Conservation (phyloP, 2,797 vertebrate genomes). For the Trematocara caparti region DNA sequence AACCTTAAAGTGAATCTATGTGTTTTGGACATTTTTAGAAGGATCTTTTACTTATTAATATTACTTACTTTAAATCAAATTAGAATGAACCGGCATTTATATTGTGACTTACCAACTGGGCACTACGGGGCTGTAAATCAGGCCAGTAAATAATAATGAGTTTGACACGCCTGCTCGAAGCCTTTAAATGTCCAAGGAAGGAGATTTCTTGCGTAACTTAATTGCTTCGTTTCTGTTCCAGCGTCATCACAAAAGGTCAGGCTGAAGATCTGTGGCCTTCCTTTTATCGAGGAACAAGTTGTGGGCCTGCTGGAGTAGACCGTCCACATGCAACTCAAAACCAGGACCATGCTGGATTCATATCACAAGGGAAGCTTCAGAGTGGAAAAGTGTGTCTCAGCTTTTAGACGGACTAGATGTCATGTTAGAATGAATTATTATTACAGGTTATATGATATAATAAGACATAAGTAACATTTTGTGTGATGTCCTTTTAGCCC, state of each 20-base stretch:
- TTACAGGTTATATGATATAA: neutral
- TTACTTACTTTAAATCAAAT: neutral
- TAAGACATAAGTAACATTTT: neutral
- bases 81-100: neutral
- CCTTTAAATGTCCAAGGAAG: neutral
- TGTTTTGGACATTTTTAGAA: neutral
- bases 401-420: neutral
- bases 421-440: neutral
- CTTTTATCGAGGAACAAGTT: neutral
- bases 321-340: neutral
- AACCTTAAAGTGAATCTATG: neutral
- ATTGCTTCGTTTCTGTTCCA: neutral
- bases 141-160: neutral
- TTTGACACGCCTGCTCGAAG: neutral
- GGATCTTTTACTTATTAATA: neutral
- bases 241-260: neutral
- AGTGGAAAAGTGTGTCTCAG: neutral
- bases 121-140: neutral
- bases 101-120: neutral
- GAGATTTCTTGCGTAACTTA: neutral
- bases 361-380: neutral
- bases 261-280: neutral
- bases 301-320: neutral
- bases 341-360: neutral
- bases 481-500: neutral